Evolutionary conservation across 37 sponge, comb jelly and placozoan genomes (phyloP).

Genomic region (Corticium candelabrum): DNA sequence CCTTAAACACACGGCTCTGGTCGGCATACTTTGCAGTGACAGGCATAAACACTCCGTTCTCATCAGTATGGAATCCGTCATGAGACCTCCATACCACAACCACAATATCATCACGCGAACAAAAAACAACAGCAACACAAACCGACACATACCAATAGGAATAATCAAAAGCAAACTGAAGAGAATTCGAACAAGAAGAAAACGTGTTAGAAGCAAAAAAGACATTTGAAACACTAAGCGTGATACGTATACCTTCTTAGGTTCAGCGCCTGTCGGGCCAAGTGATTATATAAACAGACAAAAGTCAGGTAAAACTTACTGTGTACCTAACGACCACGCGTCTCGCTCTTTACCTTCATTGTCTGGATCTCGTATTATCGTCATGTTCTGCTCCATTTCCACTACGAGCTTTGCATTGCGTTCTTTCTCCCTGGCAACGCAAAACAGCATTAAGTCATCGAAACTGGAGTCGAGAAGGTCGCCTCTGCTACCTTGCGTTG

Average conservation of each 20-base stretch:
- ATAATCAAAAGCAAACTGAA: constrained; percentile 51
- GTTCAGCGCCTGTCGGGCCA: not conserved
- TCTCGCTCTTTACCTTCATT: not conserved
- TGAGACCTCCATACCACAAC: constrained; percentile 23
- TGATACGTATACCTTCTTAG: not conserved
- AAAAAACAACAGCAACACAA: no score
- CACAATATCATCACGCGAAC: no score
- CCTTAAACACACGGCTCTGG: constrained; percentile 26
- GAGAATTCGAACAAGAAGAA: not conserved
- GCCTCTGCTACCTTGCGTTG: constrained; percentile 8
- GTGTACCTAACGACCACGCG: no score
- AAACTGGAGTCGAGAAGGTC: no score
- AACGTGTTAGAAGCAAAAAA: not conserved
- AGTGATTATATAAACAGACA: no score
- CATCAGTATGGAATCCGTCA: constrained; percentile 18
- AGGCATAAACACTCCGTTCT: constrained; percentile 11
- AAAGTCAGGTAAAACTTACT: no score
- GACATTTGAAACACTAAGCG: no score
- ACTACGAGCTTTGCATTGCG: constrained; percentile 40
- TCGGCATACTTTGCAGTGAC: constrained; percentile 21
- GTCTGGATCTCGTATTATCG: constrained; percentile 37
- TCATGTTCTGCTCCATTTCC: constrained; percentile 38
- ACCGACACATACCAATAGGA: constrained; percentile 45
- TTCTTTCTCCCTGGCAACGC: constrained; percentile 38
- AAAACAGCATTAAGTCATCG: not conserved